Evolutionary conservation across 1,140 invertebrate species (phyloP).

Genomic region (Euura lappo): DNA sequence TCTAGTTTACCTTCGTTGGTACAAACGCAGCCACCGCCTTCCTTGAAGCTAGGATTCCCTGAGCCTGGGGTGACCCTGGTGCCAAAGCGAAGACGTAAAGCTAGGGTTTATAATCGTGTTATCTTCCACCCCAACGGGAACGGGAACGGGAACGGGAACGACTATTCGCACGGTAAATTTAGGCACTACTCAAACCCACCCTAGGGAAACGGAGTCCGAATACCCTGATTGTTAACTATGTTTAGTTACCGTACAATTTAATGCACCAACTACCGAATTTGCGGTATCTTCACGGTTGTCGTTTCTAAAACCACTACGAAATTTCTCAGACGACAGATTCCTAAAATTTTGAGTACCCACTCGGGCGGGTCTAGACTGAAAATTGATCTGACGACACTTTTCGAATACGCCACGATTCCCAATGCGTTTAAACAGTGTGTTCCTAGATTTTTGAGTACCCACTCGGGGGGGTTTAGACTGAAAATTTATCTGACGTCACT

Average conservation of each 20-base stretch:
- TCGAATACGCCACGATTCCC: too few relatives aligned
- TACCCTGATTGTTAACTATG: conserved; percentile 1
- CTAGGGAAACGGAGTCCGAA: background rate
- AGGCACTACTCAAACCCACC: background rate
- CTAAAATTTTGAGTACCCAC: too few relatives aligned
- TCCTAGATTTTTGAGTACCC: too few relatives aligned
- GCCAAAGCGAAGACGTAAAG: background rate
- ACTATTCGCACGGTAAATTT: background rate
- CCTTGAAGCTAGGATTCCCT: too few relatives aligned
- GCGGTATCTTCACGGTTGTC: background rate
- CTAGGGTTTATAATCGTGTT: conserved; percentile 3
- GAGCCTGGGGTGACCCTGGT: background rate
- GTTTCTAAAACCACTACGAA: background rate
- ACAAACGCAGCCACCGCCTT: too few relatives aligned
- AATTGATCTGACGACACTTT: too few relatives aligned
- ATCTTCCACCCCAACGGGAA: background rate
- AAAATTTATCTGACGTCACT: too few relatives aligned
- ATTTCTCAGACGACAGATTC: too few relatives aligned
- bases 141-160: background rate
- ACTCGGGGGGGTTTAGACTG: too few relatives aligned
- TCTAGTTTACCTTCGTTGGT: background rate
- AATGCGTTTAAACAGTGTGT: too few relatives aligned
- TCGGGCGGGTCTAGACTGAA: too few relatives aligned
- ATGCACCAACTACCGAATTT: background rate
- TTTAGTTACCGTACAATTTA: conserved; percentile 3